Evolutionary conservation across 2,888 invertebrate genomes (phyloP), one percentile per base, ranked within the genome.

Genomic region (Epistrophe eligans): DNA sequence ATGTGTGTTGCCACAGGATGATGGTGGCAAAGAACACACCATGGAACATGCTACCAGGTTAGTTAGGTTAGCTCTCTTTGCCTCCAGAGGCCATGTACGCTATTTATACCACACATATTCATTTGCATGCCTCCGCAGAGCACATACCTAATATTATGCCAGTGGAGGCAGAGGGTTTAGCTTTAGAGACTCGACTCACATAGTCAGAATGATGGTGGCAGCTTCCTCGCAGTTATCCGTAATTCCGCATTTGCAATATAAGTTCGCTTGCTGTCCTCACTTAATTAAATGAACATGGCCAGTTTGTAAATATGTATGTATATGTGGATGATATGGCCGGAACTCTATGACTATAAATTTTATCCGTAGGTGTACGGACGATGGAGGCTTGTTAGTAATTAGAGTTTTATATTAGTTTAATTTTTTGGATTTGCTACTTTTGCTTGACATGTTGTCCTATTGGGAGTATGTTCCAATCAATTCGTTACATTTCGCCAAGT

Each of bases 21-120:
- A 87, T 87, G 87, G 87, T 87, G 87, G 83, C 87, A 83, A 87
- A 87, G 52, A 79, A 87, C 83, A 87, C 79, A 79, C 83, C 72
- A 40, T 72, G 40, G 71, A 87, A 87, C 87, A 87, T 87, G 87
- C 87, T 87, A 87, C 87, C 87, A 87, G 87, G 87, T 83, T 87
- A 87, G 87, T 87, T 87, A 87, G 87, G 82, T 87, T 82, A 76
- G 74, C 58, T 74, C 17, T 62, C 40, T 62, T n/a, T 62, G 62
- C 40, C 62, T 62, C 76, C 83, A 74, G 82, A 57, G 87, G 83
- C 79, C 87, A 79, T 87, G 87, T 87, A 79, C 79, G 67, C 87
- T 83, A 80, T 87, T 67, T 87, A 35, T 35, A 87, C 85, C 79
- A 71, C 87, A 87, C 83, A 79, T 83, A 72, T 87, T 83, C 79